Conservation (phyloP, 2,113 vertebrate species). For the Elachura formosa region DNA sequence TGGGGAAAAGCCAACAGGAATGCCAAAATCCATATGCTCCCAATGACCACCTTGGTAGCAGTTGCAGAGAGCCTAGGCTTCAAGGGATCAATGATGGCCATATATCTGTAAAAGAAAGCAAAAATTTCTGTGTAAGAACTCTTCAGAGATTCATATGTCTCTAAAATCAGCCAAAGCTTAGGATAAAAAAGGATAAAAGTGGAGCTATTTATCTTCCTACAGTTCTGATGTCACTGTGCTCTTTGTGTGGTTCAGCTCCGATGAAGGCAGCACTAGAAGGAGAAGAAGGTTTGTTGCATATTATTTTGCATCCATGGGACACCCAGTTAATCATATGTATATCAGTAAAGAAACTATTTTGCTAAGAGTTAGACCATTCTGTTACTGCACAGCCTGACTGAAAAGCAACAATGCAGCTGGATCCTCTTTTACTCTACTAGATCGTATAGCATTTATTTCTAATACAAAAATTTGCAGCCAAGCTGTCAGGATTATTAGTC, state of each 20-base stretch:
- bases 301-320: background rate
- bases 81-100: conserved; percentile 96
- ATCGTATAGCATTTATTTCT: background rate
- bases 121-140: background rate
- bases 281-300: background rate
- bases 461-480: background rate
- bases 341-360: background rate
- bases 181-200: background rate
- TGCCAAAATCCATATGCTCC: conserved; percentile 92
- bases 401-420: background rate
- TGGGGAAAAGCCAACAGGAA: conserved; percentile 92
- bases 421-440: background rate
- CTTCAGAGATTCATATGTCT: background rate
- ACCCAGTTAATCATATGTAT: background rate
- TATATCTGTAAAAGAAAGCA: conserved; percentile 78
- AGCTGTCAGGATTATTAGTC: background rate
- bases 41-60: conserved; percentile 87
- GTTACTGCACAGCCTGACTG: background rate
- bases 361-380: background rate
- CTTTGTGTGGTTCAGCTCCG: background rate
- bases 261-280: background rate
- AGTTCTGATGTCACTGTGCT: background rate
- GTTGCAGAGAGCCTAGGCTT: conserved; percentile 92
- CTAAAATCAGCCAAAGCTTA: background rate
- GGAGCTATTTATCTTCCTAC: background rate